Percentiles rank a stretch among this genome's conserved stretches.
These are phyloP conservation scores for Scrobipalpa costella DNA, from an alignment of 2,888 invertebrate genomes.

Conservation along the genomic window DNA sequence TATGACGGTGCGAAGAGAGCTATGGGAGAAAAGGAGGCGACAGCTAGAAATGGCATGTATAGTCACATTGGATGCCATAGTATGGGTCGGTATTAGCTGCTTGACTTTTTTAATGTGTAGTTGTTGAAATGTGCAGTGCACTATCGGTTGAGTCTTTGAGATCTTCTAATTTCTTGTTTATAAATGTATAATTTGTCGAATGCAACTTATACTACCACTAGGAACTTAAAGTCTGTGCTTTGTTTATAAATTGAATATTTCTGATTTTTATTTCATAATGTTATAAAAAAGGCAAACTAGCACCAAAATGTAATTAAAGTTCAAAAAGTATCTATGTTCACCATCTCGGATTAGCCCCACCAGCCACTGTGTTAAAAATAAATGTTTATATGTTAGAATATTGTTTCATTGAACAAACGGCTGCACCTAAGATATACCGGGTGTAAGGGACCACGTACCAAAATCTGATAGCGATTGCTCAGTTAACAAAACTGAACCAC, in stretches of 20 bases:
- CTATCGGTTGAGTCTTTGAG: not conserved
- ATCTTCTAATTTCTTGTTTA: no score
- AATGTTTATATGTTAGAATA: not conserved
- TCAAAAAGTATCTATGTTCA: not conserved
- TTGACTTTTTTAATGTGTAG: not conserved
- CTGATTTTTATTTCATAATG: no score
- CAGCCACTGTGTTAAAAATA: not conserved
- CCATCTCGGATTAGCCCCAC: slow-evolving; percentile 3
- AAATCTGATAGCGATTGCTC: no score
- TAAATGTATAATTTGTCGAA: no score
- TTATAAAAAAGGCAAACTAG: no score
- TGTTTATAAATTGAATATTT: no score
- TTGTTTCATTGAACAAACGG: not conserved
- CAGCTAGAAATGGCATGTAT: not conserved
- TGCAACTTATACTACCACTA: no score
- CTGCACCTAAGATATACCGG: not conserved
- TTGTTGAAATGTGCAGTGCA: not conserved
- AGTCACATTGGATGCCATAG: not conserved
- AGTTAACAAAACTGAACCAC: no score
- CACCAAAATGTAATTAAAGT: not conserved
- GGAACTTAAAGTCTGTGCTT: no score
- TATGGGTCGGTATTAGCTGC: not conserved
- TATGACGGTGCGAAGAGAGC: not conserved
- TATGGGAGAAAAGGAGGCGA: not conserved
- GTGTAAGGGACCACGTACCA: no score